Percentiles rank a stretch among this genome's conserved stretches.
Evolutionary conservation across 2,113 vertebrate genomes (phyloP).

Genomic region (Heterotis niloticus): DNA sequence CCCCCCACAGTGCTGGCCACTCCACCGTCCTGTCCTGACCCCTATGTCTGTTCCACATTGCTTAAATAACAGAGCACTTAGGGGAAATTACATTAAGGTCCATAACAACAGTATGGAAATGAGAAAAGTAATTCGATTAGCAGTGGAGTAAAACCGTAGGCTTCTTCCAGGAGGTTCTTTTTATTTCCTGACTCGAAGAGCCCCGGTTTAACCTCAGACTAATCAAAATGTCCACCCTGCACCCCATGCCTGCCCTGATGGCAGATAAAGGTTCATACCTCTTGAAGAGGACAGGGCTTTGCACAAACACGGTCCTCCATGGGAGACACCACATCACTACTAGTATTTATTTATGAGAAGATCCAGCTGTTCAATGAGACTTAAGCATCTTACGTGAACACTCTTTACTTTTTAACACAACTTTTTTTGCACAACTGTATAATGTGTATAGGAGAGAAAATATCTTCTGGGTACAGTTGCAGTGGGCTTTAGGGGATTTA

Average conservation of each 20-base stretch:
- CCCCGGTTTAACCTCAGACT: conserved; percentile 61
- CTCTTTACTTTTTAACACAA: no score
- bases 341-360: no score
- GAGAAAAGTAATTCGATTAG: conserved; percentile 70
- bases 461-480: no score
- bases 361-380: no score
- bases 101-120: conserved; percentile 73
- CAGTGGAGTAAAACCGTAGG: conserved; percentile 61
- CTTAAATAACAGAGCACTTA: conserved; percentile 73
- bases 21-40: conserved; percentile 58
- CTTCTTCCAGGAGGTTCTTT: conserved; percentile 54
- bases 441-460: no score
- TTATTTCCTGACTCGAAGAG: conserved; percentile 64
- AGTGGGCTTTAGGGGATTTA: no score
- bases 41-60: conserved; percentile 59
- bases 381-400: no score
- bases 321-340: no score
- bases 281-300: no score
- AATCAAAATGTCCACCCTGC: conserved; percentile 45
- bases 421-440: no score
- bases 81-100: conserved; percentile 66
- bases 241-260: conserved; percentile 31
- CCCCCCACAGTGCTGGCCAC: conserved; percentile 35
- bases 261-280: background rate
- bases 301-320: no score